phyloP scores from a whole-genome alignment of 2,113 vertebrate species.

The Parotia lawesii region DNA sequence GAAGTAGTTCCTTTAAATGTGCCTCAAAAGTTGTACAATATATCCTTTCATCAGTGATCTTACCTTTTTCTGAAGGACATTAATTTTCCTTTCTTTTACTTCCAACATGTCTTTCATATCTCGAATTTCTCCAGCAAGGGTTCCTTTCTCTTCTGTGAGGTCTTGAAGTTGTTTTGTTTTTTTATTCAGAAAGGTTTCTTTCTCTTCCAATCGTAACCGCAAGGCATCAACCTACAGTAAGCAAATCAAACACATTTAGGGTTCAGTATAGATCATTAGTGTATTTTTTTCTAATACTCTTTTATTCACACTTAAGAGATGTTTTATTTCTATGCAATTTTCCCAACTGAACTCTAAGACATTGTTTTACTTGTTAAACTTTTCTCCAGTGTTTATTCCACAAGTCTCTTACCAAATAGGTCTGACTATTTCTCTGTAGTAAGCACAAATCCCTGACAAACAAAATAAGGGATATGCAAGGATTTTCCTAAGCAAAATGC shows the following conservation, averaged over 20 bases:
- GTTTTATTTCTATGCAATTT: not conserved
- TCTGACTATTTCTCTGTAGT: not conserved
- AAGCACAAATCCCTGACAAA: not conserved
- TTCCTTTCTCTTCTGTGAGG: slow-evolving; percentile 97
- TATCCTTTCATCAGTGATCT: not conserved
- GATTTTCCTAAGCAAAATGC: not conserved
- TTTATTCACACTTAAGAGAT: not conserved
- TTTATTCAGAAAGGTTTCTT: slow-evolving; percentile 97
- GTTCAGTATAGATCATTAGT: not conserved
- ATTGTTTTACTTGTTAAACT: not conserved
- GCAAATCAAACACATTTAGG: not conserved
- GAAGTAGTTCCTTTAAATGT: not conserved
- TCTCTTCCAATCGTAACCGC: slow-evolving; percentile 93
- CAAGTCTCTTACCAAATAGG: not conserved
- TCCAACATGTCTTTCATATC: slow-evolving; percentile 99
- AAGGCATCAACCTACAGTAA: slow-evolving; percentile 90
- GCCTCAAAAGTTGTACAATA: not conserved
- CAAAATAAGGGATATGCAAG: not conserved
- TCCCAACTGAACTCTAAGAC: not conserved
- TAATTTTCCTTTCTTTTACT: slow-evolving; percentile 98
- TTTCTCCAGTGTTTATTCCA: not conserved
- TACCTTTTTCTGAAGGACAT: slow-evolving; percentile 98
- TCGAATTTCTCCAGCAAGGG: slow-evolving; percentile 92
- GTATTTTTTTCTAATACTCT: not conserved
- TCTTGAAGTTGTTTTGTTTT: slow-evolving; percentile 99